Conservation (phyloP, 2,113 vertebrate genomes). For the Chloropsis cyanopogon region DNA sequence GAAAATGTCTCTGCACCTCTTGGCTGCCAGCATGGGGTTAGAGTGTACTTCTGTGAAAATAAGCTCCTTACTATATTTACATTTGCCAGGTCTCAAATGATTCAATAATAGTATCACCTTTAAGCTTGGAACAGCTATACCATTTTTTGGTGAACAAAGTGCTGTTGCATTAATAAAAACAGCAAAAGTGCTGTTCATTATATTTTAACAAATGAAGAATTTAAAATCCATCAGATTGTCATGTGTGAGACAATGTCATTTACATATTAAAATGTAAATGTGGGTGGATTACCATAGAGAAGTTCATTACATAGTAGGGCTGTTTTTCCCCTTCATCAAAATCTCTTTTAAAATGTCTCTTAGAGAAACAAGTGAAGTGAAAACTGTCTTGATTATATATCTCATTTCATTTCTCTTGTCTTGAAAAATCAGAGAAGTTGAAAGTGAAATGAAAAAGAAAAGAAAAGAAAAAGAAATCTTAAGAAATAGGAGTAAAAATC, state of each 20-base stretch:
- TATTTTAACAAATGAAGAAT: slow-evolving; percentile 38
- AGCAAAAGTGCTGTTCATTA: slow-evolving; percentile 45
- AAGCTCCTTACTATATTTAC: not conserved
- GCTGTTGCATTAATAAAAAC: not conserved
- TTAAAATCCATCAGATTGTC: slow-evolving; percentile 44
- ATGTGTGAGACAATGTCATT: slow-evolving; percentile 36
- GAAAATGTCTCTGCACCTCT: not conserved
- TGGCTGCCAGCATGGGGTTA: slow-evolving; percentile 10
- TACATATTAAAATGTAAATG: slow-evolving; percentile 45
- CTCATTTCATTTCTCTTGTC: slow-evolving; percentile 37
- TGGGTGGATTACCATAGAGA: slow-evolving; percentile 46
- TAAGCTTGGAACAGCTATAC: not conserved
- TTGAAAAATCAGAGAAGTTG: slow-evolving; percentile 62
- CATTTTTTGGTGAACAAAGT: slow-evolving; percentile 4
- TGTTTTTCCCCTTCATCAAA: slow-evolving; percentile 43
- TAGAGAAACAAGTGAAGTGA: slow-evolving; percentile 53
- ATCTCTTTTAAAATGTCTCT: slow-evolving; percentile 39
- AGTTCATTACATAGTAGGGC: slow-evolving; percentile 30
- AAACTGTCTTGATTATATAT: slow-evolving; percentile 65
- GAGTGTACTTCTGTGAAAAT: slow-evolving; percentile 51
- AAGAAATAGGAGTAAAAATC: slow-evolving; percentile 35
- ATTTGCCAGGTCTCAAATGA: slow-evolving; percentile 31
- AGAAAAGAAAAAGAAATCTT: not conserved
- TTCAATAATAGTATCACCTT: slow-evolving; percentile 32
- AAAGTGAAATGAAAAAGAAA: slow-evolving; percentile 33